Conservation (phyloP, 2,113 vertebrate genomes). For the Syrmaticus mikado region DNA sequence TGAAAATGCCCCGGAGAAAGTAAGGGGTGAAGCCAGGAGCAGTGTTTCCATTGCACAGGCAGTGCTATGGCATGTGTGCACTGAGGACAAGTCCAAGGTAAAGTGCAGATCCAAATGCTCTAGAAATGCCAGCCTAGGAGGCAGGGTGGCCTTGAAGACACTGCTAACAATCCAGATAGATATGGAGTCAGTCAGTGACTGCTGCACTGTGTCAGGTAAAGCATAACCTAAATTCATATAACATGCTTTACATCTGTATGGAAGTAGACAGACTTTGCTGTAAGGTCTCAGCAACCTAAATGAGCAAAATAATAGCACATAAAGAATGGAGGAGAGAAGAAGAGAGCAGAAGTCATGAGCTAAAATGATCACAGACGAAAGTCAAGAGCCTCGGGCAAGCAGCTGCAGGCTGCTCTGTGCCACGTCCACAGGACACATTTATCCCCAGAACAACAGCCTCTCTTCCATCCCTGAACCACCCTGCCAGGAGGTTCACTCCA, state of each 20-base stretch:
- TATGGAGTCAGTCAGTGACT: neutral
- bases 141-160: neutral
- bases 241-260: neutral
- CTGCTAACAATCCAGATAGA: rapidly evolving
- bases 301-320: neutral
- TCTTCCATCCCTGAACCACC: neutral
- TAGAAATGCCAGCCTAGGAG: rapidly evolving
- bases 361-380: neutral
- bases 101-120: neutral
- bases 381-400: neutral
- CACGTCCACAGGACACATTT: rapidly evolving
- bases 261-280: neutral
- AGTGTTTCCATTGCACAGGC: neutral
- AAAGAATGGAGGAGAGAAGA: neutral
- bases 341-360: neutral
- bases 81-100: neutral
- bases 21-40: neutral
- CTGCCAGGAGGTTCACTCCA: neutral
- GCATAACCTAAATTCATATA: neutral
- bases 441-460: neutral
- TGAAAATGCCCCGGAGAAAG: neutral
- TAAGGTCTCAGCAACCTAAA: neutral
- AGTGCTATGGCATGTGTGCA: rapidly evolving
- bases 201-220: neutral
- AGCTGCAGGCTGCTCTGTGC: neutral